Percentiles rank a stretch among this genome's conserved stretches.
phyloP scores from a whole-genome alignment of 2,797 vertebrate species.

The Lagodon rhomboides region DNA sequence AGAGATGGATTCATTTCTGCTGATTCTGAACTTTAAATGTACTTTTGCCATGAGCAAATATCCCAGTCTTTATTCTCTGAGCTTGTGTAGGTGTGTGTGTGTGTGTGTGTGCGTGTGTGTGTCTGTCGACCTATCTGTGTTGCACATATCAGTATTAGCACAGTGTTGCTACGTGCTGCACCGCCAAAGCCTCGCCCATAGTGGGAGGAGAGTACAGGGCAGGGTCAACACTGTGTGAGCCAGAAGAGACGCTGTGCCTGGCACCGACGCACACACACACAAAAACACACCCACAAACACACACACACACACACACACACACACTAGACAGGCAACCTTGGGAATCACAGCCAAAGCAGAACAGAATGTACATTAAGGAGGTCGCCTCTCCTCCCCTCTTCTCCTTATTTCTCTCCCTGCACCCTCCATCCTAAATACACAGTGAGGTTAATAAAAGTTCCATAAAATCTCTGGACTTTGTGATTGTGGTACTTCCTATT shows the following conservation, averaged over 20 bases:
- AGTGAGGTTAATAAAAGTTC: neutral
- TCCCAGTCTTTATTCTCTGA: slow-evolving; percentile 30
- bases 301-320: slow-evolving; percentile 33
- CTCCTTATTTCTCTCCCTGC: slow-evolving; percentile 51
- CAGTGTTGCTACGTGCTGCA: slow-evolving; percentile 71
- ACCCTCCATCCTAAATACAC: slow-evolving; percentile 31
- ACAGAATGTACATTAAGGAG: slow-evolving; percentile 89
- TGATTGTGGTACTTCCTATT: slow-evolving; percentile 19
- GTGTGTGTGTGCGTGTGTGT: slow-evolving; percentile 33
- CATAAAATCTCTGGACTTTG: slow-evolving; percentile 5
- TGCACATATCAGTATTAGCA: slow-evolving; percentile 71
- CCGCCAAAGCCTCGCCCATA: slow-evolving; percentile 78
- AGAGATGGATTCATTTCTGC: neutral
- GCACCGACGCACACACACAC: slow-evolving; percentile 90
- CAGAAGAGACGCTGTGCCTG: slow-evolving; percentile 92
- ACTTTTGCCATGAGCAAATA: slow-evolving; percentile 32
- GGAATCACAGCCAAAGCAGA: slow-evolving; percentile 87
- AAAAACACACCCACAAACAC: slow-evolving; percentile 58
- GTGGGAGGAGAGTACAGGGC: slow-evolving; percentile 86
- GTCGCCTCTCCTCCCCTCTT: slow-evolving; percentile 56
- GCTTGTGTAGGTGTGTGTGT: slow-evolving; percentile 34
- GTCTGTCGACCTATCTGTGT: slow-evolving; percentile 67
- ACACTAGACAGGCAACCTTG: slow-evolving; percentile 83
- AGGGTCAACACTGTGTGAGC: slow-evolving; percentile 89
- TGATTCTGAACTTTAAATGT: slow-evolving; percentile 26